Evolutionary conservation across 2,113 vertebrate genomes (phyloP), one percentile per base, ranked within the genome.

Genomic region (Microtus oregoni): DNA sequence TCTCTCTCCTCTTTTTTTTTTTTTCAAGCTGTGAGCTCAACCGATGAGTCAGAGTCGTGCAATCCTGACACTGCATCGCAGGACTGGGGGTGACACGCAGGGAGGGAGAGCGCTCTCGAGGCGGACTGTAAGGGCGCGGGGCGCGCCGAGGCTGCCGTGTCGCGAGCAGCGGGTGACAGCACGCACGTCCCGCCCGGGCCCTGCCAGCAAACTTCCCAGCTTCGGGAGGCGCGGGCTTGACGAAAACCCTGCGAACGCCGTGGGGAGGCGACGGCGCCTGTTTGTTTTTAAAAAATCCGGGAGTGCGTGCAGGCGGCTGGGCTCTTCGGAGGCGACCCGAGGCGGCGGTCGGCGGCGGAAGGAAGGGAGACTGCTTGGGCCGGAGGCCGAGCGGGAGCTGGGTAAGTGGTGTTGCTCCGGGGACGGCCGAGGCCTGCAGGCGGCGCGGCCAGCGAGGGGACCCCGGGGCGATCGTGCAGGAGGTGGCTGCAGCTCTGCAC

Each of bases 11-110:
- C 91, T 91, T 81, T 32, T 86, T 32, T 92, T 93, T 91, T 96
- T 97, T 97, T 97, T 95, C 98, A 98, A 98, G 98, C 98, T 98
- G 97, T 98, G 98, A 98, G 98, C 98, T 98, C 98, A 98, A 98
- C 97, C 98, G 97, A 98, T 98, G 98, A 98, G 97, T 98, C 98
- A 98, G 98, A 98, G 98, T 97, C 98, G 97, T 98, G 98, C 98
- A 98, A 98, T 98, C 98, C 98, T 98, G 98, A 98, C 97, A 97
- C 98, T 98, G 98, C 98, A 98, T 97, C 98, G 97, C 96, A 97
- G 94, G 96, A 95, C 96, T 95, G 96, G 97, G 91, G 97, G 97
- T 97, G 97, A 97, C 97, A 97, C 95, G 65, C 86, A 97, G 90
- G 96, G 97, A 97, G 95, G 90, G 97, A 96, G 90, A 96, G 89